Evolutionary conservation across 53 echinoderm and acorn worm species (phyloP).

Genomic region (Actinopyga echinites): DNA sequence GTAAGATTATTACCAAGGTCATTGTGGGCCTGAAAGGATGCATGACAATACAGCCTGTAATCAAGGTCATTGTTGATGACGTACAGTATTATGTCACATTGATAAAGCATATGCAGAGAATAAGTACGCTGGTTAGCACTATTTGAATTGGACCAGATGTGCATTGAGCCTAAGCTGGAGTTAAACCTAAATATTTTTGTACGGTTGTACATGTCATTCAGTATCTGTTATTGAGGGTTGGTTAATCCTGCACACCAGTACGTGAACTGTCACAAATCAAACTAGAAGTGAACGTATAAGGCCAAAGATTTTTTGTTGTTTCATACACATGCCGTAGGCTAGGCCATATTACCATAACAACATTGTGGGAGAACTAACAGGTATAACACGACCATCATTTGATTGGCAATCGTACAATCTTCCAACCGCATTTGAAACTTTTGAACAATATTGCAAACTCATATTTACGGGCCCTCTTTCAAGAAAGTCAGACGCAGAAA

Average conservation of each 20-base stretch:
- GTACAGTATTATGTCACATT: too few species aligned
- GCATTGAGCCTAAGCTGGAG: too few species aligned
- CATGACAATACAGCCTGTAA: too few species aligned
- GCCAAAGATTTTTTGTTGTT: too few species aligned
- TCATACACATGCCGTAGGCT: too few species aligned
- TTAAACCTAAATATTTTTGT: background rate
- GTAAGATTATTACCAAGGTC: background rate
- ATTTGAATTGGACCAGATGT: too few species aligned
- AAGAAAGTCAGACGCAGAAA: slow-evolving; percentile 37
- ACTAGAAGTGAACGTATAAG: too few species aligned
- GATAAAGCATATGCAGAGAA: too few species aligned
- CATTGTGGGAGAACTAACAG: slow-evolving; percentile 57
- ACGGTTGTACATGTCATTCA: background rate
- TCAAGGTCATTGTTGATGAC: too few species aligned
- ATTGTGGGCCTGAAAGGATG: too few species aligned
- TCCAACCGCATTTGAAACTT: slow-evolving; percentile 48
- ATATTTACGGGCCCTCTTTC: slow-evolving; percentile 64
- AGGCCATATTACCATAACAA: too few species aligned
- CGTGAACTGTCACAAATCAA: background rate
- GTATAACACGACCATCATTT: slow-evolving; percentile 49
- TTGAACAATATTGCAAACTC: slow-evolving; percentile 58
- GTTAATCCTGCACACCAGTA: background rate
- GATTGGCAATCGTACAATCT: slow-evolving; percentile 50
- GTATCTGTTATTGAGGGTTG: background rate
- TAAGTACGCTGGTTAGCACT: too few species aligned